Evolutionary conservation across 1,140 invertebrate species (phyloP).

Genomic region (Akabosia matsudoensis): DNA sequence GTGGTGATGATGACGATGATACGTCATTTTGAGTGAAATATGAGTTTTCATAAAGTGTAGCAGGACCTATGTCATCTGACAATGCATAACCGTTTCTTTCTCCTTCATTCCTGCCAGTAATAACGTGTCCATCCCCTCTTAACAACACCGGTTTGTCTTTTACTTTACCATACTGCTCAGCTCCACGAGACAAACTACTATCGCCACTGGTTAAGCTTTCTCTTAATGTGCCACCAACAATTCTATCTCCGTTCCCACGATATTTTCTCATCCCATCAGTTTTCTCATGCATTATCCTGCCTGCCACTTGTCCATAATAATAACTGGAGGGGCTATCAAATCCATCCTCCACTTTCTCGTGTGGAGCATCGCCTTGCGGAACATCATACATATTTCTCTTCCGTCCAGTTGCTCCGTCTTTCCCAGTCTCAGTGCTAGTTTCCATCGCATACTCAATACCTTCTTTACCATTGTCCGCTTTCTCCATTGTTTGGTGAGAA

Average conservation of each 20-base stretch:
- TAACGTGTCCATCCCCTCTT: background rate
- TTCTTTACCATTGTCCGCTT: constrained; percentile 5
- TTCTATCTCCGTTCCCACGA: background rate
- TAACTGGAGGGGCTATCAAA: background rate
- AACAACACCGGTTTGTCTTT: background rate
- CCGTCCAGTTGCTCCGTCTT: background rate
- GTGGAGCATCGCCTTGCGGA: background rate
- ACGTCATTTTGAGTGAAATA: background rate
- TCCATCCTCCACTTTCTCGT: background rate
- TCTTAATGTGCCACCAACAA: background rate
- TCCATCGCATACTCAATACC: background rate
- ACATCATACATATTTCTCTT: background rate
- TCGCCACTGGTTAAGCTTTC: background rate
- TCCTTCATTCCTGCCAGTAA: constrained; percentile 4
- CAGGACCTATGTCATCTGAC: background rate
- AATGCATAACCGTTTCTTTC: constrained; percentile 13
- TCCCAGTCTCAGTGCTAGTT: background rate
- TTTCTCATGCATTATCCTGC: background rate
- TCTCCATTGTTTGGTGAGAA: background rate
- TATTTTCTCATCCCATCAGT: background rate
- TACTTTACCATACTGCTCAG: background rate
- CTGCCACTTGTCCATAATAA: background rate
- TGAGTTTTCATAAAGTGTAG: constrained; percentile 6
- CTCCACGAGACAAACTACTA: background rate
- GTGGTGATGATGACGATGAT: too few relatives aligned